Evolutionary conservation across 2,797 vertebrate genomes (phyloP), one percentile per base, ranked within the genome.

Genomic region (Limosa lapponica): DNA sequence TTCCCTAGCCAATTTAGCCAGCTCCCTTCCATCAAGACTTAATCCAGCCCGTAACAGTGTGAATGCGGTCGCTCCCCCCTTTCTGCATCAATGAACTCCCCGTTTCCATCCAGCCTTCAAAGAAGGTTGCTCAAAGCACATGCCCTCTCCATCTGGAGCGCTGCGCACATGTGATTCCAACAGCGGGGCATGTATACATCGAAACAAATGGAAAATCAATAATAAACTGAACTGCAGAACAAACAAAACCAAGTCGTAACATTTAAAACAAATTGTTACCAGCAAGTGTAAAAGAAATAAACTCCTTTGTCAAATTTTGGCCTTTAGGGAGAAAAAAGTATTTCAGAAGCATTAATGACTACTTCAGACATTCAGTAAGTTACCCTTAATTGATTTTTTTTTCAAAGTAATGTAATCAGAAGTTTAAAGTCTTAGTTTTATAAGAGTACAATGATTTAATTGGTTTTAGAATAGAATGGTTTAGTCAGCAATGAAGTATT

Each of bases 401-500:
- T 75, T 46, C n/a, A 8, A 87, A 95, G 37, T 58, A 80, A 43
- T 82, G 39, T 61, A 80, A 95, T 93, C 71, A 82, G 41, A 23
- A 94, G 3, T 94, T 87, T 87, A 65, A 96, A 92, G 74, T 57
- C 67, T 89, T 61, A 52, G 17, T 83, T 89, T 89, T 81, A 54
- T 61, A 87, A 90, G 28, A 87, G 25, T 28, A 61, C 71, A 74
- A 25, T 67, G 32, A 65, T 93, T 95, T 94, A 95, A 97, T 96
- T 95, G 77, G 36, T 93, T 93, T 95, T 94, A 87, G 41, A 78
- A 54, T 44, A 74, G 57, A 93, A 87, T 55, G n/a, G 57, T 81
- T 92, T 89, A 93, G 77, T 96, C 96, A 96, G 96, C 91, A 89
- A 57, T 67, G 32, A 70, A 78, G 41, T 37, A 93, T 89, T 93